Evolutionary conservation across 2,797 vertebrate species (phyloP), one percentile per base, ranked within the genome.

Genomic region (Myotis findleyi): DNA sequence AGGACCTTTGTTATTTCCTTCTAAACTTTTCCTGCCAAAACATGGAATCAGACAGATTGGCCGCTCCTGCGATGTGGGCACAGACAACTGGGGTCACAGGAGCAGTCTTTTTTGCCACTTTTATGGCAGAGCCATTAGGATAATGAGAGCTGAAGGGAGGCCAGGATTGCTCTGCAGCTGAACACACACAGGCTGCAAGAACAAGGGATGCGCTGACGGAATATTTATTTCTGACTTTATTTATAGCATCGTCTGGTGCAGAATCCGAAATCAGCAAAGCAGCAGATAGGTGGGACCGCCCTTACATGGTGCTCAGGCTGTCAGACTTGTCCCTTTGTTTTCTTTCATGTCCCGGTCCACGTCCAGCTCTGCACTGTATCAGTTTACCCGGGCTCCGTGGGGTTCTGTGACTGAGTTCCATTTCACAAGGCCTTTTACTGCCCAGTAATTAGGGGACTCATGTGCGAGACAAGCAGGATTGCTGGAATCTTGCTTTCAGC

Each of bases 1-100:
- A 9, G 59, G 77, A 1, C n/a, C 4, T 47, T 30, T 4, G 41
- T 21, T 59, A 7, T 23, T 71, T 71, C 21, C 27, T 79, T 71
- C 18, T 71, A 49, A 33, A 23, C 17, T 11, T n/a, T 64, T 69
- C 23, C 57, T 75, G 57, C 76, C 25, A 6, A 53, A 36, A 81
- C 6, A 2, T 0, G 9, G 38, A 30, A 17, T 79, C 30, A 69
- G 94, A 25, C 75, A 30, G 75, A 30, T 10, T 44, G 73, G 51
- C 36, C 7, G 0, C 10, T 16, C 4, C 33, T 5, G 0, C 0
- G 20, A 57, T 6, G 23, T 30, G 68, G 41, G 55, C 10, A 8
- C 66, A 55, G 81, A 69, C 59, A 27, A 2, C 3, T 5, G 3
- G n/a, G 82, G 83, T 69, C 76, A 30, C n/a, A 18, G 21, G 53